A percentile compares a stretch with the other conserved stretches of the same genome.
phyloP scores from a whole-genome alignment of 2,113 vertebrate species.

The Laterallus jamaicensis region DNA sequence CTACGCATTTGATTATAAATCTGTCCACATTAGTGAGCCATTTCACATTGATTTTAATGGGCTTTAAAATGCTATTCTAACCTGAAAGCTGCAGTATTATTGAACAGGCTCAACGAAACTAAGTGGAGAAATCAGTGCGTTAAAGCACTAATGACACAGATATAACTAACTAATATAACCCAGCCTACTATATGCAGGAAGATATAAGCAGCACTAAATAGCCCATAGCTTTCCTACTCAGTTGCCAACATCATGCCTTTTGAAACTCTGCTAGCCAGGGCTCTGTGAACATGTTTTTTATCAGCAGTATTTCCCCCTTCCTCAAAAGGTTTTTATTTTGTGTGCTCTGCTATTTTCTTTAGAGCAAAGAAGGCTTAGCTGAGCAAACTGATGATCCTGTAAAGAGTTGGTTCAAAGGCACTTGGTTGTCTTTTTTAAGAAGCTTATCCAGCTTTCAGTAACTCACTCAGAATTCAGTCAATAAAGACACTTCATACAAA shows the following conservation, averaged over 20 bases:
- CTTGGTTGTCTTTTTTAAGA: not conserved
- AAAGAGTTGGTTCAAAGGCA: not conserved
- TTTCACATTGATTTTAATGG: not conserved
- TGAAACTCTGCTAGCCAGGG: not conserved
- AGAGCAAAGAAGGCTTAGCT: not conserved
- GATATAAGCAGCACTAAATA: not conserved
- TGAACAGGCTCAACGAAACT: not conserved
- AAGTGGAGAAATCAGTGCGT: not conserved
- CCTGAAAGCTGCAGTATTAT: not conserved
- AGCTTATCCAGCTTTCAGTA: slow-evolving; percentile 21
- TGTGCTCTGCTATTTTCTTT: not conserved
- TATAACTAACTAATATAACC: not conserved
- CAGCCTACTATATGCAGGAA: not conserved
- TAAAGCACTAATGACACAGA: not conserved
- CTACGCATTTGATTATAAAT: not conserved
- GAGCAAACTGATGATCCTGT: not conserved
- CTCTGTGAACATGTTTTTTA: not conserved
- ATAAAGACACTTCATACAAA: slow-evolving; percentile 10
- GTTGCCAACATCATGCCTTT: not conserved
- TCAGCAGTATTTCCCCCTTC: not conserved
- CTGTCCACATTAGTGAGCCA: not conserved
- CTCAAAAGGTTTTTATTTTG: not conserved
- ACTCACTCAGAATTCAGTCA: not conserved
- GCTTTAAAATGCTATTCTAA: not conserved
- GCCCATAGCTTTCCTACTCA: not conserved